Evolutionary conservation across 2,888 invertebrate genomes (phyloP).

Genomic region (Amiota mariae): DNA sequence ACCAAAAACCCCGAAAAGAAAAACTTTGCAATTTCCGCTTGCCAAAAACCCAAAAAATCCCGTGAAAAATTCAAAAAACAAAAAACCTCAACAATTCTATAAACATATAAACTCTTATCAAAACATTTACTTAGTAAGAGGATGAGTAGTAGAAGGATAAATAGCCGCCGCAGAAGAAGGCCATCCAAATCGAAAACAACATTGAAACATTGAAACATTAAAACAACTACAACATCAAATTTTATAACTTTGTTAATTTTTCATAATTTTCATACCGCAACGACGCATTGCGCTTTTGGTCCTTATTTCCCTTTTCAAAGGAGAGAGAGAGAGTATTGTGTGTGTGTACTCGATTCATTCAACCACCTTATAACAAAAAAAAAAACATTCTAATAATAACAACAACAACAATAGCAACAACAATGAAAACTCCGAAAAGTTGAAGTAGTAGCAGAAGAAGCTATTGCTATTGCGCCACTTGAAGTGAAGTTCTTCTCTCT

Average conservation of each 20-base stretch:
- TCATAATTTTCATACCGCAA: slow-evolving; percentile 55
- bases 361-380: slow-evolving; percentile 11
- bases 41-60: slow-evolving; percentile 31
- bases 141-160: neutral
- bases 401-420: neutral
- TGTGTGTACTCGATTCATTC: neutral
- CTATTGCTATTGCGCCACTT: slow-evolving; percentile 61
- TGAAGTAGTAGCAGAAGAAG: slow-evolving; percentile 27
- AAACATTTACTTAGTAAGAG: neutral
- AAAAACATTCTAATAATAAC: neutral
- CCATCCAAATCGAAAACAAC: no score
- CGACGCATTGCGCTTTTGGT: neutral
- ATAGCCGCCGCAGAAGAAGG: no score
- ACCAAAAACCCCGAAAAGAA: slow-evolving; percentile 38
- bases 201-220: neutral
- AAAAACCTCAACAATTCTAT: slow-evolving; percentile 41
- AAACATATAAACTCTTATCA: slow-evolving; percentile 35
- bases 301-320: no score
- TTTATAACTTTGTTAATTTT: slow-evolving; percentile 68
- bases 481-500: slow-evolving; percentile 33
- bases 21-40: slow-evolving; percentile 62
- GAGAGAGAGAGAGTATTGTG: no score
- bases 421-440: neutral
- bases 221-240: slow-evolving; percentile 47
- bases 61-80: slow-evolving; percentile 54